Base-by-base conservation (phyloP, 2,797 vertebrate genomes). In the Tenualosa ilisha region DNA sequence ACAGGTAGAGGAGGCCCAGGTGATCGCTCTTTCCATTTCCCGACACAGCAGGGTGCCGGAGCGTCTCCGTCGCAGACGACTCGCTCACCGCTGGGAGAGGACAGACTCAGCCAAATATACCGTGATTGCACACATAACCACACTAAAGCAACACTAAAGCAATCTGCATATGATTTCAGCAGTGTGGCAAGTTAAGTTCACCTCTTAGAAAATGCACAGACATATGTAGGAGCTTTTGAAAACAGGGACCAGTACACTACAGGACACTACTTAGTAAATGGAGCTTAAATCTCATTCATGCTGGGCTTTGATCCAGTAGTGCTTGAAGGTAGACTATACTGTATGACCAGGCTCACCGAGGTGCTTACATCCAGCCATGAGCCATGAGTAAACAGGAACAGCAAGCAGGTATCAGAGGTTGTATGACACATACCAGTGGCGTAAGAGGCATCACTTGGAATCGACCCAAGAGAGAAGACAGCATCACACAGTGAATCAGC, bases 61-160 rank as follows among this genome's bases (percentile, higher is more conserved):
- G 54, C 79, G 83, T 84, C 84, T 83, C 81, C 81, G 24, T 46
- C 82, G 26, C 1, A 85, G 54, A 22, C 54, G 20, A 82, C 82
- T 49, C 17, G 85, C 26, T 15, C 11, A 31, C 11, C 63, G 61
- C 82, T 79, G 2, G 43, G 50, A 13, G 59, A 56, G 54, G 6
- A 17, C 65, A 43, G 20, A 15, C 85, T 53, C 51, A 82, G 8
- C 65, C 82, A 31, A 46, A n/a, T 17, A 50, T 40, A 85, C 40
- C 50, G 75, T 51, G 53, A 50, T 43, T 50, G 61, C 26, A 46
- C 3, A 11, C 1, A 61, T 68, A 61, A 61, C 24, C 59, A 24
- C 59, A 63, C 22, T 31, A 31, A 31, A 2, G 22, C 31, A 31
- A 31, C 31, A 31, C 31, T 31, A 31, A 63, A 24, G 22, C 59